Conservation (phyloP, 2,113 vertebrate species). For the Pelecanoides urinatrix region DNA sequence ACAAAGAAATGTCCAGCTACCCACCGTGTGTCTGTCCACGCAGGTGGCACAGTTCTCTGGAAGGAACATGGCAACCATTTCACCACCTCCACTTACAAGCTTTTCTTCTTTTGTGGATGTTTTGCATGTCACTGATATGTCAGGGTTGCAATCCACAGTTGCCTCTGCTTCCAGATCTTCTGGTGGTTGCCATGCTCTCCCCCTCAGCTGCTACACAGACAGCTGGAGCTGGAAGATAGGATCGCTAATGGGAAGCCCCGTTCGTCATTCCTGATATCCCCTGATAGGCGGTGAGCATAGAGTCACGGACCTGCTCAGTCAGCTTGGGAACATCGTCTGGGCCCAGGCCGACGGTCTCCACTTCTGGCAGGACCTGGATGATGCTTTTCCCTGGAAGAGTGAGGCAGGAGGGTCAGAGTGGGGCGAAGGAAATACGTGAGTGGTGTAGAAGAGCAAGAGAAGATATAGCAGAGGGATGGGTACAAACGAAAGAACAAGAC, state of each 20-base stretch:
- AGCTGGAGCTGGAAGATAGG: neutral
- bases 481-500: neutral
- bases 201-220: neutral
- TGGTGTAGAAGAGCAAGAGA: neutral
- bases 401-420: neutral
- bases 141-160: neutral
- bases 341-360: neutral
- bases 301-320: neutral
- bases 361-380: constrained; percentile 39
- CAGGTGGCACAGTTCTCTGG: neutral
- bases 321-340: neutral
- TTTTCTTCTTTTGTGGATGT: neutral
- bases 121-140: neutral
- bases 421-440: accelerated
- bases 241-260: neutral
- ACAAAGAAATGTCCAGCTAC: neutral
- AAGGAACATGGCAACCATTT: neutral
- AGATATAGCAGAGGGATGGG: neutral
- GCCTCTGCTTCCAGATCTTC: neutral
- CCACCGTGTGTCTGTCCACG: neutral
- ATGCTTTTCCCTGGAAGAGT: neutral
- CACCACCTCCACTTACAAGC: neutral
- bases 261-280: neutral
- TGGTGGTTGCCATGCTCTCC: neutral
- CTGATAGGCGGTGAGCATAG: neutral